Base-by-base conservation (phyloP, 2,113 vertebrate genomes). In the Ciconia stormi region DNA sequence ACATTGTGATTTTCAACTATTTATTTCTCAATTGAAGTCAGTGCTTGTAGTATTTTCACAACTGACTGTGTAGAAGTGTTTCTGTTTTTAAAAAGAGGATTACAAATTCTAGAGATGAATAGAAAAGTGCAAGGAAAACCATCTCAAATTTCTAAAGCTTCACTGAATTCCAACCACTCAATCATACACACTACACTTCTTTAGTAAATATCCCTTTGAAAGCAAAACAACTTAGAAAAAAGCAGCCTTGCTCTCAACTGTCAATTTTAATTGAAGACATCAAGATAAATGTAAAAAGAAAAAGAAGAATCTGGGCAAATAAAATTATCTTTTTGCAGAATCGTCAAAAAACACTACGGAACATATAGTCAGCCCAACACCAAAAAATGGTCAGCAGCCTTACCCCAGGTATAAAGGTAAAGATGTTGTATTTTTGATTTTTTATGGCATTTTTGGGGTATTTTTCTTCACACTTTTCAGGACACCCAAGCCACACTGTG, bases 351-450 rank as follows among this genome's bases (percentile, higher is more conserved):
- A 1, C 22, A 76, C 8, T 36, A 38, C 7, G 65, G 25, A 90
- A 85, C 16, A 85, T 21, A 89, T 2, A 77, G 26, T 46, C 59
- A 97, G 53, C 10, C 22, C 47, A 73, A 26, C 19, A 49, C 19
- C 20, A 96, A 74, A 44, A 89, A 95, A 34, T 1, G 3, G 42
- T 87, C 20, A 71, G 50, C 16, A 56, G 62, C 96, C 99, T 99
- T 98, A 99, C 99, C 99, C 99, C 99, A 91, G 99, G 99, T 97
- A 99, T 98, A 95, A 99, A 99, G 97, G 99, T 99, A 96, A 99
- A 97, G 96, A 99, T 9, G 96, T 99, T 99, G 98, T 99, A 99
- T 97, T 99, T 99, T 95, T 99, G 99, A 98, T 99, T 99, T 98
- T 99, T 99, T 97, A 99, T 99, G 92, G 98, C 96, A 84, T 99